Percentiles rank a stretch among this genome's conserved stretches.
These are phyloP conservation scores for Tachyglossus aculeatus DNA, from an alignment of 2,797 vertebrate genomes.

Conservation along the genomic window DNA sequence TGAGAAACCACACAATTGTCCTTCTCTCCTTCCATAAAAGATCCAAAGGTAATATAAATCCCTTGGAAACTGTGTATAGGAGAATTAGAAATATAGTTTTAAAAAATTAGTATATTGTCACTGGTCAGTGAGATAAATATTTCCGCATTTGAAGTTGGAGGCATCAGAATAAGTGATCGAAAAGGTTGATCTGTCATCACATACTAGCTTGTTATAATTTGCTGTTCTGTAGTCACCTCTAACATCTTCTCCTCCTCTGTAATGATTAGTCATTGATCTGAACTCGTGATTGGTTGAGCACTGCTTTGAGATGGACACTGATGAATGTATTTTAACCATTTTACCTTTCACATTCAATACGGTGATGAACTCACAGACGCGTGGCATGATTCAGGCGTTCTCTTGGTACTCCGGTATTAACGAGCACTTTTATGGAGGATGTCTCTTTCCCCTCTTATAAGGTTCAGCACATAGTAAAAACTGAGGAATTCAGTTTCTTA, in stretches of 20 bases:
- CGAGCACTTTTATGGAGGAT: slow-evolving; percentile 7
- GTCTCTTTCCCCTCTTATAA: neutral
- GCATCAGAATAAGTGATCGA: neutral
- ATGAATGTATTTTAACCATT: slow-evolving; percentile 82
- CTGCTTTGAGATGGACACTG: slow-evolving; percentile 86
- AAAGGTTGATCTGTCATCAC: slow-evolving; percentile 8
- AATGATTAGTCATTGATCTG: slow-evolving; percentile 87
- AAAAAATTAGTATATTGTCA: slow-evolving; percentile 54
- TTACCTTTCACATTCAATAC: slow-evolving; percentile 79
- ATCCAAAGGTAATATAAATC: too few relatives aligned
- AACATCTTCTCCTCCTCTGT: slow-evolving; percentile 70
- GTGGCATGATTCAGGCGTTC: slow-evolving; percentile 67
- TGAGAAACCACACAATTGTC: slow-evolving; percentile 29
- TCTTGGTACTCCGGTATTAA: neutral
- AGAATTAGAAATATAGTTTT: too few relatives aligned
- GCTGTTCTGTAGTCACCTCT: slow-evolving; percentile 66
- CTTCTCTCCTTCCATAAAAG: slow-evolving; percentile 9
- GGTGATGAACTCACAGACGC: slow-evolving; percentile 80
- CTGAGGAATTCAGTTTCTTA: neutral
- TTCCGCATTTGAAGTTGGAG: slow-evolving; percentile 43
- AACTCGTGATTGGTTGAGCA: slow-evolving; percentile 83
- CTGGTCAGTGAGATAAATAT: slow-evolving; percentile 43
- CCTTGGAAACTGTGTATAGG: too few relatives aligned
- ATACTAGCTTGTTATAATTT: slow-evolving; percentile 31
- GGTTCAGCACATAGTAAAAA: neutral